Conservation (phyloP, 2,113 vertebrate species). For the Ceratotherium simum region DNA sequence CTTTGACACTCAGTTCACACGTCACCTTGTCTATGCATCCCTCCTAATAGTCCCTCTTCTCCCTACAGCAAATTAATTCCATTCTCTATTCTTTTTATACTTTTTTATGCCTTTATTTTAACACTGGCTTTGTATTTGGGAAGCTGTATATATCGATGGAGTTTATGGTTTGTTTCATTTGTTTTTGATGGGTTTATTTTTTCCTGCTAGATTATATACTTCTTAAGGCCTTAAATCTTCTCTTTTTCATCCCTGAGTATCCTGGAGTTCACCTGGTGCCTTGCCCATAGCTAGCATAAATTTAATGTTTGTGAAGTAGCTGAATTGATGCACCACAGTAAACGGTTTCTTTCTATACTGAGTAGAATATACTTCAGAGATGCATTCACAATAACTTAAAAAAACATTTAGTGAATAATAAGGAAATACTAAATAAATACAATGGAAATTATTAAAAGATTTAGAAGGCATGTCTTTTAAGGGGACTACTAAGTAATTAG, state of each 20-base stretch:
- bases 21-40: background rate
- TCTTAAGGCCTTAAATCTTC: background rate
- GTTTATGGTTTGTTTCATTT: background rate
- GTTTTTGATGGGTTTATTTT: no score
- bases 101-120: conserved; percentile 23
- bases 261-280: background rate
- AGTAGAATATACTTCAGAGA: background rate
- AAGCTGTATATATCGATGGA: background rate
- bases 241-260: background rate
- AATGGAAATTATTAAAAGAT: conserved; percentile 7
- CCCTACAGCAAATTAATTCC: background rate
- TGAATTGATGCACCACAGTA: background rate
- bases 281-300: background rate
- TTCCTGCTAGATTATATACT: background rate
- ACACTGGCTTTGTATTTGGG: background rate
- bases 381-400: background rate
- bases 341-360: background rate
- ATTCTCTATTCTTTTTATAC: background rate
- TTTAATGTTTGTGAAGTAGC: background rate
- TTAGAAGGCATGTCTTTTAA: background rate
- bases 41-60: background rate
- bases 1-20: background rate
- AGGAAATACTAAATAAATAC: conserved; percentile 5
- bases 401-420: background rate
- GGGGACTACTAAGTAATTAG: background rate